phyloP scores from a whole-genome alignment of 2,797 vertebrate species.

The Pseudopleuronectes americanus region DNA sequence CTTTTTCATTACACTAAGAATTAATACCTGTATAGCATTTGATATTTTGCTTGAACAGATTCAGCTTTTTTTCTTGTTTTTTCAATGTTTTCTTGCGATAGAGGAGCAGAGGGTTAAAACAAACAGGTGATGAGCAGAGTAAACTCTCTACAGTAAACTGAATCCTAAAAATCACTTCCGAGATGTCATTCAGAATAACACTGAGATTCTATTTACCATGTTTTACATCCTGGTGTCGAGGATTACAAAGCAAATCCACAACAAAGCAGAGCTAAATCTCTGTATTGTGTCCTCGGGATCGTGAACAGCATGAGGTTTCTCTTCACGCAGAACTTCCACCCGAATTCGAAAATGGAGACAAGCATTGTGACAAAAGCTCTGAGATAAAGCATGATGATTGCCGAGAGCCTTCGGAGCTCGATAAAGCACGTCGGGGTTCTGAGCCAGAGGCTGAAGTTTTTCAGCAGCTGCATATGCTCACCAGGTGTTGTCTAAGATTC shows the following conservation, averaged over 20 bases:
- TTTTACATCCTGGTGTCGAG: conserved; percentile 35
- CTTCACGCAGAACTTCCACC: conserved; percentile 44
- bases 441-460: conserved; percentile 44
- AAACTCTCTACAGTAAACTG: not conserved
- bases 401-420: conserved; percentile 21
- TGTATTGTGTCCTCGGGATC: conserved; percentile 54
- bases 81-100: no score
- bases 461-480: conserved; percentile 38
- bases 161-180: conserved; percentile 21
- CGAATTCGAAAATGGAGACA: conserved; percentile 43
- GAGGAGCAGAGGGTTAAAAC: no score
- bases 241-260: conserved; percentile 62
- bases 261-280: conserved; percentile 51
- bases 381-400: conserved; percentile 13
- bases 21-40: no score
- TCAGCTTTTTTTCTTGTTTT: no score
- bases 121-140: no score
- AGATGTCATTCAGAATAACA: conserved; percentile 23
- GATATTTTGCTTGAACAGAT: no score
- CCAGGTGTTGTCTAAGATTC: conserved; percentile 61
- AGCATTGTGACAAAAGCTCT: conserved; percentile 31
- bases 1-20: no score
- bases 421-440: conserved; percentile 4
- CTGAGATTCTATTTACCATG: conserved; percentile 15
- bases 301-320: conserved; percentile 53